Percentiles rank a stretch among this genome's conserved stretches.
Conservation (phyloP, 2,113 vertebrate genomes). For the Psittacus erithacus region DNA sequence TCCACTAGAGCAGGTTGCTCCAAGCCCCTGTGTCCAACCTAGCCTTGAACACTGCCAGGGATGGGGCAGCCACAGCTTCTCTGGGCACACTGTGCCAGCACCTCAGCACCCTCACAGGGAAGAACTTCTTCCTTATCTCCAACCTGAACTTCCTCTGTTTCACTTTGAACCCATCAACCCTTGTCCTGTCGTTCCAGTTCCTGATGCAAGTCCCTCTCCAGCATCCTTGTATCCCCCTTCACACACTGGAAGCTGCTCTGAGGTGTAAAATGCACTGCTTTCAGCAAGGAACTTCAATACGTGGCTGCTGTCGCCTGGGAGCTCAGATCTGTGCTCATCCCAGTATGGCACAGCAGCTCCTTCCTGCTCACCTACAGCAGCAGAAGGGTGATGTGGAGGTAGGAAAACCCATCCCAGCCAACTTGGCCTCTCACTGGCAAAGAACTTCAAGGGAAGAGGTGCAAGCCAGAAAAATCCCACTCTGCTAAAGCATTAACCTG, state of each 20-base stretch:
- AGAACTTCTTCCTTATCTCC: neutral
- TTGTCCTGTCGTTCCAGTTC: neutral
- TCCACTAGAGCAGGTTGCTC: neutral
- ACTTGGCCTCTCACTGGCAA: neutral
- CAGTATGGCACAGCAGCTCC: neutral
- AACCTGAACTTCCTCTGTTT: neutral
- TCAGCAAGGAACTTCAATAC: neutral
- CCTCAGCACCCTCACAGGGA: neutral
- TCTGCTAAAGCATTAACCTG: neutral
- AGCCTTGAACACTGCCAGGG: neutral
- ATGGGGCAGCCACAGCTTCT: neutral
- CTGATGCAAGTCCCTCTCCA: neutral
- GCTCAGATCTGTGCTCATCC: neutral
- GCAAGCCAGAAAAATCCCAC: neutral
- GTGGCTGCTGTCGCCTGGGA: accelerated
- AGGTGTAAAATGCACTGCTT: neutral
- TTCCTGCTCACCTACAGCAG: neutral
- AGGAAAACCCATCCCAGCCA: neutral
- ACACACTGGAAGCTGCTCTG: neutral
- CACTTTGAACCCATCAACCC: neutral
- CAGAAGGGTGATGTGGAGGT: accelerated
- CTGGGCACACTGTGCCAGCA: neutral
- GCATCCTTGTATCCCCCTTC: neutral
- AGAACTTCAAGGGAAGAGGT: neutral
- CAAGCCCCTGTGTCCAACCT: neutral